Percentiles rank a stretch among this genome's conserved stretches.
Evolutionary conservation across 2,888 invertebrate genomes (phyloP).

Genomic region (Yponomeuta evonymella): DNA sequence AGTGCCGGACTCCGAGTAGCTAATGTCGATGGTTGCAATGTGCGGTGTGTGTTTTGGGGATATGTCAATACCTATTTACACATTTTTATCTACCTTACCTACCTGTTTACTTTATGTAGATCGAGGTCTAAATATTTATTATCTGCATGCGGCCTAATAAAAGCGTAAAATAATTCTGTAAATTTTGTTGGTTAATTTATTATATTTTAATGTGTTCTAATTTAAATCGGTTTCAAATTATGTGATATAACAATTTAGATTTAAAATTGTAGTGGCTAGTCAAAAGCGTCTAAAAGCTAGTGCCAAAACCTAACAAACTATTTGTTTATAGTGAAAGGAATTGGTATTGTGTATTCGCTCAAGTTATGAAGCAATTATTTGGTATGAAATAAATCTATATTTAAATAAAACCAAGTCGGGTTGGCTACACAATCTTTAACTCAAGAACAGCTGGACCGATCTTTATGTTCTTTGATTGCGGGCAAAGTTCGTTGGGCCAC

Average conservation of each 20-base stretch:
- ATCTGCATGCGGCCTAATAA: background rate
- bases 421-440: too few relatives aligned
- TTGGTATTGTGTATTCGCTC: conserved; percentile 19
- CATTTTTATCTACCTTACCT: background rate
- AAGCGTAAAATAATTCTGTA: background rate
- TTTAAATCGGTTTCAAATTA: conserved; percentile 7
- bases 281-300: conserved; percentile 44
- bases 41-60: background rate
- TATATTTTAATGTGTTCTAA: background rate
- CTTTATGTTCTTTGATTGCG: too few relatives aligned
- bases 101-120: background rate
- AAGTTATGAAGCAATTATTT: conserved; percentile 15
- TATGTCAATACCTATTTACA: too few relatives aligned
- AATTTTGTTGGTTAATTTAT: background rate
- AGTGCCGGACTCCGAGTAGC: conserved; percentile 78
- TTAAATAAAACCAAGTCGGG: too few relatives aligned
- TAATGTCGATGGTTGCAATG: background rate
- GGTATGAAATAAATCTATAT: background rate
- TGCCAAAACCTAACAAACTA: conserved; percentile 45
- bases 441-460: too few relatives aligned
- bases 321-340: conserved; percentile 12
- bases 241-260: conserved; percentile 24
- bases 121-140: background rate
- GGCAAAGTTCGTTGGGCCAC: too few relatives aligned
- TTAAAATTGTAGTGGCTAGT: conserved; percentile 44